Conservation (phyloP, 2,113 vertebrate genomes). For the Tinamus guttatus region DNA sequence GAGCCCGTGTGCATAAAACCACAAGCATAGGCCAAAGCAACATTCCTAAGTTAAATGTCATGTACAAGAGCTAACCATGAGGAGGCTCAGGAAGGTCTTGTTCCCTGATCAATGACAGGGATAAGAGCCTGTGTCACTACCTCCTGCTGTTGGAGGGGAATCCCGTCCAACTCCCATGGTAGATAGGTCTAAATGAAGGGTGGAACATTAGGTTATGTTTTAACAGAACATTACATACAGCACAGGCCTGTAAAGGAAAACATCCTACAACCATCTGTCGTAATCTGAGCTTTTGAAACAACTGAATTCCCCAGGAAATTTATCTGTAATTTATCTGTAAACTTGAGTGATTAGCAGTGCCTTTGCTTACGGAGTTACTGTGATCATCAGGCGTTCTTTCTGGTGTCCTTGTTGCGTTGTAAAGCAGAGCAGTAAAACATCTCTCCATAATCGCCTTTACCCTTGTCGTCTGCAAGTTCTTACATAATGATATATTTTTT, state of each 20-base stretch:
- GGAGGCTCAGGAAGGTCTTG: neutral
- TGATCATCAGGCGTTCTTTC: neutral
- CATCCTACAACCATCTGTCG: neutral
- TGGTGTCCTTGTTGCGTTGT: neutral
- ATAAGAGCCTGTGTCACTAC: accelerated
- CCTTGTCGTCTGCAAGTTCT: neutral
- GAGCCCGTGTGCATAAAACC: neutral
- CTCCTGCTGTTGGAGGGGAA: neutral
- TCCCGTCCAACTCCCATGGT: neutral
- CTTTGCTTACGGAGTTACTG: neutral
- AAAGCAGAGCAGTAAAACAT: neutral
- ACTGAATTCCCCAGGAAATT: neutral
- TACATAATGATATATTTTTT: neutral
- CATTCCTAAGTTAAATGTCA: neutral
- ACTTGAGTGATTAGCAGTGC: neutral
- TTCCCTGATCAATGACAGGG: neutral
- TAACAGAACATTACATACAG: neutral
- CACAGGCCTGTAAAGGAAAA: neutral
- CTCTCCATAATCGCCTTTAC: neutral
- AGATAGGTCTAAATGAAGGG: neutral
- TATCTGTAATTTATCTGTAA: neutral
- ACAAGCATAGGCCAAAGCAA: accelerated
- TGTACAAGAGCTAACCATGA: neutral
- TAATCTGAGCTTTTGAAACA: neutral
- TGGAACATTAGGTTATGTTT: neutral